Conservation (phyloP, 2,797 vertebrate species). For the Molossus molossus region DNA sequence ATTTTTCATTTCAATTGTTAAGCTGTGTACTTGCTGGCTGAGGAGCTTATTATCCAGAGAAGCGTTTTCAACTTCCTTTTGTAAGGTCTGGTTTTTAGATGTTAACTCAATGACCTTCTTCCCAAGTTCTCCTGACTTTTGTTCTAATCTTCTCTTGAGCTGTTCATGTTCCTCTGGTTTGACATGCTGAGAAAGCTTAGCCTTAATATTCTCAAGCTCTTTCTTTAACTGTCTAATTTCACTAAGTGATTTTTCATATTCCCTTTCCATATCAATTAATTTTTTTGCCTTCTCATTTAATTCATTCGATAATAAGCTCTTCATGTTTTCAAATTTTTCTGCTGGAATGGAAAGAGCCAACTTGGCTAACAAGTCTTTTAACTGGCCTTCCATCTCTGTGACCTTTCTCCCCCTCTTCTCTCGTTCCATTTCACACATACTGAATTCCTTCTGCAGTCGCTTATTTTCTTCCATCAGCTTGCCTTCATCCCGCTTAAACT, state of each 20-base stretch:
- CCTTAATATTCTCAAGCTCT: conserved; percentile 90
- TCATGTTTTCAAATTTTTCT: conserved; percentile 97
- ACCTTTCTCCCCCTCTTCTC: conserved; percentile 89
- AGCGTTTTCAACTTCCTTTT: conserved; percentile 92
- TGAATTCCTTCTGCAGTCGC: conserved; percentile 92
- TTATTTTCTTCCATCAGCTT: conserved; percentile 93
- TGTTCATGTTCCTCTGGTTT: conserved; percentile 91
- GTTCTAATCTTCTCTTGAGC: conserved; percentile 91
- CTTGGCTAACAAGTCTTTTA: conserved; percentile 90
- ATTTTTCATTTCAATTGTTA: conserved; percentile 92
- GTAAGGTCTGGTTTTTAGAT: conserved; percentile 92
- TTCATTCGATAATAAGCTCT: conserved; percentile 92
- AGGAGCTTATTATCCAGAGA: conserved; percentile 92
- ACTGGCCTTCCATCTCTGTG: conserved; percentile 89
- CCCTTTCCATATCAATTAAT: conserved; percentile 92
- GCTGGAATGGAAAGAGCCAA: conserved; percentile 89
- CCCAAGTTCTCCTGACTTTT: conserved; percentile 91
- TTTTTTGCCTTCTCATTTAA: conserved; percentile 94
- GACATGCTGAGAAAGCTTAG: conserved; percentile 80
- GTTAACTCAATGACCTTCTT: conserved; percentile 92
- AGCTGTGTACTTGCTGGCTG: conserved; percentile 92
- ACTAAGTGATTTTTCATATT: conserved; percentile 84
- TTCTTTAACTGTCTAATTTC: conserved; percentile 92
- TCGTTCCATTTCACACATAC: conserved; percentile 88
- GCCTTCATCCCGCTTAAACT: conserved; percentile 94